Base-by-base conservation (phyloP, 1,140 invertebrate genomes). In the Aphelenchoides besseyi region DNA sequence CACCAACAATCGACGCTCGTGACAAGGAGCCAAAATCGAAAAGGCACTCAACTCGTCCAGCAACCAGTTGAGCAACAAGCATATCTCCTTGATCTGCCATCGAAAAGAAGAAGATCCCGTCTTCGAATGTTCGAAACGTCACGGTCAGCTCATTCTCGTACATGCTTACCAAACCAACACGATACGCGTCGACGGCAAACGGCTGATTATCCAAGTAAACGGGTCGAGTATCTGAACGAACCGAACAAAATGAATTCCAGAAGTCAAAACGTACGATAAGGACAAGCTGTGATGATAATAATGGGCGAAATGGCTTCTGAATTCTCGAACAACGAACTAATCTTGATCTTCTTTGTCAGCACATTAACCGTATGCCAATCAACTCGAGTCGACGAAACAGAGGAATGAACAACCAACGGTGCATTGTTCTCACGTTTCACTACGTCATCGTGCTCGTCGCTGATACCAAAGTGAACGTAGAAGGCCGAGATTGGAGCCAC, bases 81-180 rank as follows among this genome's bases (percentile, higher is more conserved):
- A 84, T 71, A 48, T 83, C 81, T 32, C 81, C 81, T 69, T 83
- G 80, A 52, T 79, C 75, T 1, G 81, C 83, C 66, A 82, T 74
- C 5, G 82, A 84, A 71, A 82, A 83, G 61, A 83, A 82, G 53
- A 83, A 85, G 23, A 71, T 55, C 26, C 83, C 83, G 36, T 83
- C 74, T 76, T 81, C 71, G 59, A 81, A 83, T 0, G 81, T 85
- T 54, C 75, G 68, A 54, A 83, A 83, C 2, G 74, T 78, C 3
- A 83, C 53, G 23, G 69, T 70, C 9, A 83, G 70, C 41, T 85
- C 81, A 69, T 83, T 83, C 41, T 83, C 82, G 69, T 83, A 83
- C 74, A 81, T 80, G 3, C 81, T 74, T 23, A 78, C 71, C 32
- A 85, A 74, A 28, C 74, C 73, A 23, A 74, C 79, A 29, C 68